These are phyloP conservation scores for Ditylenchus dipsaci DNA, from an alignment of 1,140 invertebrate species.

Conservation along the genomic window DNA sequence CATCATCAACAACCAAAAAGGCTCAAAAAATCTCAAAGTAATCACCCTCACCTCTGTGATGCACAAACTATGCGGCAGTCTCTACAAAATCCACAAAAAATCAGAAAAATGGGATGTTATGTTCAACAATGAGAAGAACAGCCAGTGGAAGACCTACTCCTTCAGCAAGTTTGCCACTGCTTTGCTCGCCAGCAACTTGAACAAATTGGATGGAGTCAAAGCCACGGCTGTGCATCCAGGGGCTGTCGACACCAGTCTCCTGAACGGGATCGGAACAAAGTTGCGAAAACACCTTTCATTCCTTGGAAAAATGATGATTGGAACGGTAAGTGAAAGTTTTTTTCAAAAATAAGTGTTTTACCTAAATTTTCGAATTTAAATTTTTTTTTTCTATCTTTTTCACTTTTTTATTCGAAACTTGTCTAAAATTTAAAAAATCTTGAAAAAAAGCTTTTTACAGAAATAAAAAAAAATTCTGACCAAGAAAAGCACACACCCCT, in stretches of 20 bases:
- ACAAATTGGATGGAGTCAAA: slow-evolving; percentile 13
- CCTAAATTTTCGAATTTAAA: no score
- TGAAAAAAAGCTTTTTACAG: background rate
- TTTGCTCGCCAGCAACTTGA: slow-evolving; percentile 22
- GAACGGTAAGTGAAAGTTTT: slow-evolving; percentile 8
- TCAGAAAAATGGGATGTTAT: slow-evolving; percentile 18
- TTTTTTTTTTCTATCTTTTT: no score
- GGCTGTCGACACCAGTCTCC: slow-evolving; percentile 12
- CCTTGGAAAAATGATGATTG: slow-evolving; percentile 14
- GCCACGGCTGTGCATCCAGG: slow-evolving; percentile 32
- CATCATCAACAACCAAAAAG: slow-evolving; percentile 14
- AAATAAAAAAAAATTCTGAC: no score
- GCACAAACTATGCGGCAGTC: slow-evolving; percentile 19
- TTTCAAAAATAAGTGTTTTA: no score
- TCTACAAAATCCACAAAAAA: slow-evolving; percentile 22
- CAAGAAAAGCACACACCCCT: no score
- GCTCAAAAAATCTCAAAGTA: slow-evolving; percentile 9
- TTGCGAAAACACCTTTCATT: slow-evolving; percentile 23
- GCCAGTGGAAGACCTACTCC: slow-evolving; percentile 27
- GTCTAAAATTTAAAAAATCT: background rate
- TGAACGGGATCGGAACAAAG: background rate
- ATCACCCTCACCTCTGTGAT: slow-evolving; percentile 33
- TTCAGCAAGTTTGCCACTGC: slow-evolving; percentile 36
- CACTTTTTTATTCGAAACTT: background rate
- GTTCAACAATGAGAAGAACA: slow-evolving; percentile 16